phyloP scores from a whole-genome alignment of 2,888 invertebrate species.

The Incurvaria masculella region DNA sequence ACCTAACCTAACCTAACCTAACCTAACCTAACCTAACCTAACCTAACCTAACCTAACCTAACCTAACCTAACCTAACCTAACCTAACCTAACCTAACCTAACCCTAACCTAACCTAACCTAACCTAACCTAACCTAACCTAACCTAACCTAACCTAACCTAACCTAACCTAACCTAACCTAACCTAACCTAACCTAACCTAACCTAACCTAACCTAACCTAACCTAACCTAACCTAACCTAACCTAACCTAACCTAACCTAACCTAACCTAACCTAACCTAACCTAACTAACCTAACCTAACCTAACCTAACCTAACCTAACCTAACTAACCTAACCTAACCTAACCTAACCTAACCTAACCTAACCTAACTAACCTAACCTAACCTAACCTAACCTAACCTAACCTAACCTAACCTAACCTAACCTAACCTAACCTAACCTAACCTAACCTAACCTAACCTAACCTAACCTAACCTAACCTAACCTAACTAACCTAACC shows the following conservation, averaged over 20 bases:
- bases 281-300: constrained; percentile 4
- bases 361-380: constrained; percentile 2
- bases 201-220: constrained; percentile 4
- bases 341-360: constrained; percentile 1
- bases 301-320: constrained; percentile 2
- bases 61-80: constrained; percentile 4
- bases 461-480: constrained; percentile 2
- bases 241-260: constrained; percentile 4
- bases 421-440: constrained; percentile 2
- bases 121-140: constrained; percentile 4
- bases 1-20: constrained; percentile 4
- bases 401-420: constrained; percentile 2
- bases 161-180: constrained; percentile 4
- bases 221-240: constrained; percentile 4
- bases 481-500: constrained; percentile 2
- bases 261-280: constrained; percentile 4
- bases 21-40: constrained; percentile 4
- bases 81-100: constrained; percentile 4
- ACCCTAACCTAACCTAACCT: constrained; percentile 4
- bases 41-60: constrained; percentile 4
- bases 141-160: constrained; percentile 3
- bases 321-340: constrained; percentile 1
- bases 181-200: constrained; percentile 4
- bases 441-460: constrained; percentile 1
- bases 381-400: constrained; percentile 1